Base-by-base conservation (phyloP, 2,888 invertebrate genomes). In the Philereme vetulata region DNA sequence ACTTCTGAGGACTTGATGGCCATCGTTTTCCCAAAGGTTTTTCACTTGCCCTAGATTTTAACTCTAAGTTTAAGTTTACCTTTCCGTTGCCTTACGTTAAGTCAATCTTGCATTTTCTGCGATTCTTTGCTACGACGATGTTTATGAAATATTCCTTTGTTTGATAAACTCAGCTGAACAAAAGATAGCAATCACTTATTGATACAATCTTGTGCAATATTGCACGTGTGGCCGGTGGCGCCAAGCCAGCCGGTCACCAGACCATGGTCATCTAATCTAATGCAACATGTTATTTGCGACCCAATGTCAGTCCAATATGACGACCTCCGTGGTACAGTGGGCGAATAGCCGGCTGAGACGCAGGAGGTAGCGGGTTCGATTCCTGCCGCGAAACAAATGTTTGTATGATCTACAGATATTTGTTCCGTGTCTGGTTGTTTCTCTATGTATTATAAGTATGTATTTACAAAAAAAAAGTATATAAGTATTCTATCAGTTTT, bases 251-350 rank as follows among this genome's bases (percentile, higher is more conserved):
- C 67, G 57, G 62, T 64, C 62, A 64, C 55, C 69, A 62, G 72
- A 75, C 74, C 81, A 77, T 73, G 78, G 78, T 67, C 80, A 74
- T 72, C 67, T 75, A 70, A 74, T 72, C 67, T 75, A 70, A 68
- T 78, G 78, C 75, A 77, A 77, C 71, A 66, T 67, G 76, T 77
- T 86, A 84, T 84, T 84, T 81, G 74, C 75, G 65, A 75, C 72
- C 71, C 64, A 68, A 64, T 72, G 66, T 62, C 66, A 54, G 45
- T 47, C 46, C 36, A 3, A 4, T n/a, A n/a, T n/a, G n/a, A n/a
- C n/a, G n/a, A n/a, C n/a, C n/a, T n/a, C n/a, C n/a, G n/a, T n/a
- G n/a, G n/a, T n/a, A n/a, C n/a, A n/a, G n/a, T n/a, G n/a, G n/a
- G n/a, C n/a, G n/a, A n/a, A n/a, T n/a, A n/a, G n/a, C n/a, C n/a